Base-by-base conservation (phyloP, 2,113 vertebrate species). In the Nycticorax nycticorax region DNA sequence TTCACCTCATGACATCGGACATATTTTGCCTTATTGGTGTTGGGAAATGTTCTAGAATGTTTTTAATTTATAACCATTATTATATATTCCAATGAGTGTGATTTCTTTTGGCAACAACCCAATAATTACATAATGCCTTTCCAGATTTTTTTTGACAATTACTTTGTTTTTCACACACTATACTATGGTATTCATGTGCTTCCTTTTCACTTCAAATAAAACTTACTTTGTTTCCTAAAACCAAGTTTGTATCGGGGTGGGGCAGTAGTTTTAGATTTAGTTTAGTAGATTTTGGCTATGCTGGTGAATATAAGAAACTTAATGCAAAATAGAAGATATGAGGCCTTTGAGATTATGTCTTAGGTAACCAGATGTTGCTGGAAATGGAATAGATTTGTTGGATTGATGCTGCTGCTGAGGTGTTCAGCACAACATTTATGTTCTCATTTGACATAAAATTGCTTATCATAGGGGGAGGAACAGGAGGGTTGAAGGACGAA, bases 121-220 rank as follows among this genome's bases (percentile, higher is more conserved):
- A 59, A 28, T 83, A 81, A n/a, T 47, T 85, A 37, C 20, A 19
- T 77, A 73, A 66, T 90, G 43, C 39, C 4, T 47, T 93, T 85
- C 17, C 41, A 77, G 67, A 62, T 59, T 48, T 86, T 73, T 69
- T 73, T 69, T 85, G 50, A 79, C 24, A 55, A 74, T 64, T 2
- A 80, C 33, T 74, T 39, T 74, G 28, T 66, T 94, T 94, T 94
- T 85, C 80, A 77, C 32, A 35, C 19, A 14, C n/a, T 78, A 2
- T 73, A 30, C 30, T 80, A 0, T 77, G 33, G 32, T 85, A 66
- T 45, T 86, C 22, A 6, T 74, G 30, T 74, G 39, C 28, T 81
- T 93, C 35, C 20, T 85, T 90, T 89, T 88, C 17, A 53, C 22
- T 79, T 52, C 69, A 88, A 85, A 88, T 85, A 88, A 87, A 94